Conservation (phyloP, 2,113 vertebrate genomes). For the Engraulis encrasicolus region DNA sequence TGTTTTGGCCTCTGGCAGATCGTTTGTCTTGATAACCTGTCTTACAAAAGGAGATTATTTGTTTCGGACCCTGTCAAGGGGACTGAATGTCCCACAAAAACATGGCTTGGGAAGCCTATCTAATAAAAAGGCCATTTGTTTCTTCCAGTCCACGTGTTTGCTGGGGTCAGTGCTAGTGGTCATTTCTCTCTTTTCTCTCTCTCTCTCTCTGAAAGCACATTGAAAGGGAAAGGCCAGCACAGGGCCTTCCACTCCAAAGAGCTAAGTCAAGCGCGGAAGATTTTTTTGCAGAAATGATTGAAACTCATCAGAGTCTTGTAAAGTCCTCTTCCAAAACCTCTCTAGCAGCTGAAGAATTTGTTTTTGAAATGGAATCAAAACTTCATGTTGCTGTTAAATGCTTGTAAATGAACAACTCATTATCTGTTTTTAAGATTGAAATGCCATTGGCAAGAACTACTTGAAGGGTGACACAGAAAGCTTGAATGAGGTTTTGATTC, state of each 20-base stretch:
- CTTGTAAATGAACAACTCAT: no score
- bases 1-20: background rate
- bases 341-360: no score
- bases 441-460: no score
- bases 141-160: background rate
- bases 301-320: background rate
- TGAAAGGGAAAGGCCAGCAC: background rate
- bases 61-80: background rate
- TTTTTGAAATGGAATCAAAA: no score
- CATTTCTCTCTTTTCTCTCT: background rate
- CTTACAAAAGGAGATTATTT: background rate
- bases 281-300: background rate
- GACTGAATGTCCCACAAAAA: background rate
- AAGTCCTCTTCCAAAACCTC: no score
- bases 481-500: no score
- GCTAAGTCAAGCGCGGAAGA: background rate
- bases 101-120: background rate
- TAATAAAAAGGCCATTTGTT: background rate
- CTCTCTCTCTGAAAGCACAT: background rate
- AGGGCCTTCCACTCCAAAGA: background rate
- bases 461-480: no score
- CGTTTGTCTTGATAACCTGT: conserved; percentile 13
- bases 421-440: no score
- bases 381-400: no score
- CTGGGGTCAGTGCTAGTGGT: conserved; percentile 3